Evolutionary conservation across 2,888 invertebrate genomes (phyloP).

Genomic region (Escarpia spicata): DNA sequence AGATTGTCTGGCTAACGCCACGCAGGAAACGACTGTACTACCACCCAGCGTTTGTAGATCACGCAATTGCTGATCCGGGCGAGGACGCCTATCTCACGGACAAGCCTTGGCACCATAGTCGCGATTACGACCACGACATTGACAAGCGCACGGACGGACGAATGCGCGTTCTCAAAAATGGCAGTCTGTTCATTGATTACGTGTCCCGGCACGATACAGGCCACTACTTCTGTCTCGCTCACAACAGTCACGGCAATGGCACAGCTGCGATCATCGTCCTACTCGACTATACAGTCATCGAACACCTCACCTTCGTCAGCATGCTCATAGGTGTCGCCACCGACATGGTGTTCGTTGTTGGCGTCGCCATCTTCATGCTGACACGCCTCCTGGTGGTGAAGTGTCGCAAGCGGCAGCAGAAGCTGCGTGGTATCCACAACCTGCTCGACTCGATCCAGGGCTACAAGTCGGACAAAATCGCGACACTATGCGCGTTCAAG

Average conservation of each 20-base stretch:
- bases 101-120: constrained; percentile 51
- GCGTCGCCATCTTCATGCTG: constrained; percentile 83
- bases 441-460: constrained; percentile 79
- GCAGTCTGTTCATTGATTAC: constrained; percentile 81
- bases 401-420: constrained; percentile 66
- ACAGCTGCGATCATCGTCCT: constrained; percentile 74
- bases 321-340: constrained; percentile 83
- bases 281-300: constrained; percentile 86
- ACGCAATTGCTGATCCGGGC: constrained; percentile 43
- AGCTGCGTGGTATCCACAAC: constrained; percentile 79
- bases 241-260: constrained; percentile 83
- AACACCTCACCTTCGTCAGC: constrained; percentile 84
- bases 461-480: constrained; percentile 56
- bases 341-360: constrained; percentile 80
- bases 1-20: constrained; percentile 80
- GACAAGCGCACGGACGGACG: constrained; percentile 60
- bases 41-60: constrained; percentile 44
- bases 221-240: constrained; percentile 83
- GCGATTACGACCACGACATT: constrained; percentile 35
- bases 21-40: constrained; percentile 45
- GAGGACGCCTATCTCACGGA: constrained; percentile 44
- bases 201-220: constrained; percentile 77
- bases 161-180: constrained; percentile 78
- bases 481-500: constrained; percentile 57
- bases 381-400: constrained; percentile 77